phyloP scores from a whole-genome alignment of 1,140 invertebrate genomes.

The Charaxes varanes region DNA sequence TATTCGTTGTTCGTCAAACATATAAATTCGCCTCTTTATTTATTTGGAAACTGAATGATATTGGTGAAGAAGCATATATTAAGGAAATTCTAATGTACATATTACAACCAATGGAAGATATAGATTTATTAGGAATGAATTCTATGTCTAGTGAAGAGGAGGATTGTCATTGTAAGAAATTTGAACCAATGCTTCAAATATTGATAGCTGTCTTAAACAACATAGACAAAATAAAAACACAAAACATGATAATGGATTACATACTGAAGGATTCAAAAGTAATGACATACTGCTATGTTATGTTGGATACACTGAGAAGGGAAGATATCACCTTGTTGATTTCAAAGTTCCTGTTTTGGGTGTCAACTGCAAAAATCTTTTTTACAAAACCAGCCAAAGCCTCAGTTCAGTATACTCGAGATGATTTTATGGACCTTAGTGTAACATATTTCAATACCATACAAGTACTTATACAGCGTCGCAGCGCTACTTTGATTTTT shows the following conservation, averaged over 20 bases:
- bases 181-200: conserved; percentile 51
- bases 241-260: conserved; percentile 29
- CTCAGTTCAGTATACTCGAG: conserved; percentile 28
- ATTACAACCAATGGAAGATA: conserved; percentile 33
- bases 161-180: conserved; percentile 33
- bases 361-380: conserved; percentile 40
- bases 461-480: conserved; percentile 32
- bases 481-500: conserved; percentile 32
- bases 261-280: conserved; percentile 39
- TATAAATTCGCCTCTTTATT: conserved; percentile 53
- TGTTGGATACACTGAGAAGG: conserved; percentile 36
- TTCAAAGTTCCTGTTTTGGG: conserved; percentile 42
- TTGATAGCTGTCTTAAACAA: conserved; percentile 35
- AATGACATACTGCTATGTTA: conserved; percentile 28
- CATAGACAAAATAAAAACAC: conserved; percentile 27
- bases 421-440: conserved; percentile 45
- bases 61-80: conserved; percentile 31
- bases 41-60: conserved; percentile 49
- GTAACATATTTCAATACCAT: conserved; percentile 51
- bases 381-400: conserved; percentile 29
- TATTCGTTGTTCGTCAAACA: conserved; percentile 52
- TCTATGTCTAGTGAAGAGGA: conserved; percentile 46
- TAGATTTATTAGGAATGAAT: conserved; percentile 35
- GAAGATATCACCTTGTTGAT: conserved; percentile 34
- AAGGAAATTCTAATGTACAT: conserved; percentile 37